Percentiles rank a stretch among this genome's conserved stretches.
These are phyloP conservation scores for Sylvilagus floridanus DNA, from an alignment of 2,797 vertebrate species.

Conservation along the genomic window DNA sequence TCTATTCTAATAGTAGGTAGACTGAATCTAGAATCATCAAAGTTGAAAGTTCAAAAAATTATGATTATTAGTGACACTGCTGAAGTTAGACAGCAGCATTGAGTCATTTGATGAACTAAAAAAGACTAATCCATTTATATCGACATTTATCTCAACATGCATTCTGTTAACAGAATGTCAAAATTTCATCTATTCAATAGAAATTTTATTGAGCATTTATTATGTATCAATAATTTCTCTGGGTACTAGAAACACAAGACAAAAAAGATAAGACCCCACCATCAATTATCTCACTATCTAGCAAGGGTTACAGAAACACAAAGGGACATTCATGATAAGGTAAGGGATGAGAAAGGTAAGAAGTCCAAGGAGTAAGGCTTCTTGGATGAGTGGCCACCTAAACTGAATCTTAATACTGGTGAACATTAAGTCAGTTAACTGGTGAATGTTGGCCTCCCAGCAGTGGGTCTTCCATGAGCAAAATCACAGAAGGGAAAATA, in stretches of 20 bases:
- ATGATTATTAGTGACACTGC: background rate
- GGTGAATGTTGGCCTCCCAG: background rate
- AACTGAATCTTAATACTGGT: too few relatives aligned
- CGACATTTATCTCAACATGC: background rate
- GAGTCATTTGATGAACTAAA: background rate
- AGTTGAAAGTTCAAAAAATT: background rate
- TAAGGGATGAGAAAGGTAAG: fast-evolving
- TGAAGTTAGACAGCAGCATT: background rate
- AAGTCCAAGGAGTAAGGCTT: background rate
- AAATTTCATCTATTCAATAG: background rate
- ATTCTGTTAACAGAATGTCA: background rate
- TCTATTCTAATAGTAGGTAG: background rate
- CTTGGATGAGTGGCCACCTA: background rate
- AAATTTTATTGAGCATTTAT: background rate
- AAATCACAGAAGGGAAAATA: background rate
- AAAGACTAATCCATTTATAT: background rate
- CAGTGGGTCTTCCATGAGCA: background rate
- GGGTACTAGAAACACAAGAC: background rate
- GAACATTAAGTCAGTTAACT: background rate
- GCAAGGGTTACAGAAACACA: background rate
- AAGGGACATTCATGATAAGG: background rate
- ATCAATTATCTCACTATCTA: background rate
- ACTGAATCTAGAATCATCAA: background rate
- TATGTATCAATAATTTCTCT: background rate
- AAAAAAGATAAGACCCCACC: background rate